Conservation (phyloP, 2,797 vertebrate genomes). For the Danio kyathit region DNA sequence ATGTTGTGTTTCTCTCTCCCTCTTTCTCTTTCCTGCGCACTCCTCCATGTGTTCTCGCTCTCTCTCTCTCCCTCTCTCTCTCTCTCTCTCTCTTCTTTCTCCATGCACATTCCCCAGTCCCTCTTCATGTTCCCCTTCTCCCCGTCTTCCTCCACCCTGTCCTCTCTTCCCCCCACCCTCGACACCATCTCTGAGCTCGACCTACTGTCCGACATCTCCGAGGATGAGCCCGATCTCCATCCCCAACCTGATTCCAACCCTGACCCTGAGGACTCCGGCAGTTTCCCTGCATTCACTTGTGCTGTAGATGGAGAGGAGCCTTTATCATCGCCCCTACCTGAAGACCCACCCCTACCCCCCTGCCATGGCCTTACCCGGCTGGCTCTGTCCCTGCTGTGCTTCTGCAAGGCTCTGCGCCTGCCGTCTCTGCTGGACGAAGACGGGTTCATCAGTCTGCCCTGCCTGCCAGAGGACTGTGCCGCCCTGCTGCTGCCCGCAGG, state of each 20-base stretch:
- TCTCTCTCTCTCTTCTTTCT: slow-evolving; percentile 48
- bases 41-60: slow-evolving; percentile 68
- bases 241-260: slow-evolving; percentile 44
- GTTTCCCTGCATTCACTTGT: slow-evolving; percentile 64
- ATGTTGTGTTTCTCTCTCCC: slow-evolving; percentile 55
- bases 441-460: slow-evolving; percentile 42
- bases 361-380: slow-evolving; percentile 75
- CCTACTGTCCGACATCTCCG: slow-evolving; percentile 89
- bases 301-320: slow-evolving; percentile 76
- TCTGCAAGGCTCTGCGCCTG: slow-evolving; percentile 72
- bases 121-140: slow-evolving; percentile 82
- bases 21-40: slow-evolving; percentile 63
- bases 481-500: slow-evolving; percentile 75
- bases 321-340: slow-evolving; percentile 68
- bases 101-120: slow-evolving; percentile 68
- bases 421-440: slow-evolving; percentile 63
- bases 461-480: slow-evolving; percentile 77
- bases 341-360: slow-evolving; percentile 75
- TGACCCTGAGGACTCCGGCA: slow-evolving; percentile 23
- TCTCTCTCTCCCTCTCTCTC: slow-evolving; percentile 54
- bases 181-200: slow-evolving; percentile 89
- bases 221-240: slow-evolving; percentile 80
- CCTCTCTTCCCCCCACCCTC: slow-evolving; percentile 80
- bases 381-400: slow-evolving; percentile 70
- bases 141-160: slow-evolving; percentile 79